Conservation (phyloP, 2,888 invertebrate species). For the Oligia strigilis region DNA sequence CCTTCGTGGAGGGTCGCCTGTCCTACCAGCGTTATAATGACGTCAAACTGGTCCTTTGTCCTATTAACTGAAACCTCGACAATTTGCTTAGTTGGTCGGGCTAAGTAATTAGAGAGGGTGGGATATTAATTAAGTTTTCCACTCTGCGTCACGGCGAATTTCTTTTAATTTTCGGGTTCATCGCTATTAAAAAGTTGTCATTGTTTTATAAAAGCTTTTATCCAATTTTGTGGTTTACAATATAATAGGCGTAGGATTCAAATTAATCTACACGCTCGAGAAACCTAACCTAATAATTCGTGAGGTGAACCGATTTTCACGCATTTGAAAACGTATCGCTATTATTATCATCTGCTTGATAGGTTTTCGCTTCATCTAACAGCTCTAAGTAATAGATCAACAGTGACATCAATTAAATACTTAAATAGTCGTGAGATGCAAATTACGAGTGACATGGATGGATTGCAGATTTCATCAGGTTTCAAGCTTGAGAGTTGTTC, state of each 20-base stretch:
- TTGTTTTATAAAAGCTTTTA: constrained; percentile 38
- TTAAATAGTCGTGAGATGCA: constrained; percentile 25
- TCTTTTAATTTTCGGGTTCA: constrained; percentile 38
- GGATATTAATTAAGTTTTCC: constrained; percentile 63
- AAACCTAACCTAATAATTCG: constrained; percentile 22
- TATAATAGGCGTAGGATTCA: constrained; percentile 8
- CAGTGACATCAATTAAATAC: constrained; percentile 15
- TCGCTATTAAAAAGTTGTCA: constrained; percentile 17
- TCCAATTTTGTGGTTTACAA: constrained; percentile 7
- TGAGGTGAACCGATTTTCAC: constrained; percentile 33
- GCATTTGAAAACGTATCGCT: constrained; percentile 37
- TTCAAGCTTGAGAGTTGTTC: constrained; percentile 5
- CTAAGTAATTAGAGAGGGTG: constrained; percentile 63
- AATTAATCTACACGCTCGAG: constrained; percentile 16
- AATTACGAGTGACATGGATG: constrained; percentile 24
- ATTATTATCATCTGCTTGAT: constrained; percentile 30
- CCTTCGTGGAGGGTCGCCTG: constrained; percentile 29
- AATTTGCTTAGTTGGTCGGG: constrained; percentile 51
- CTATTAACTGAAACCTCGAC: constrained; percentile 43
- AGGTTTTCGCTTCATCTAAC: constrained; percentile 17
- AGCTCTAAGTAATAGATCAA: constrained; percentile 37
- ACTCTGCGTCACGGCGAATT: constrained; percentile 44
- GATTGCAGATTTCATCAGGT: constrained; percentile 32
- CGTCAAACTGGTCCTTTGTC: constrained; percentile 52
- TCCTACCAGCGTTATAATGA: constrained; percentile 44